Base-by-base conservation (phyloP, 53 echinoderm and acorn worm genomes). In the Holothuria leucospilota region DNA sequence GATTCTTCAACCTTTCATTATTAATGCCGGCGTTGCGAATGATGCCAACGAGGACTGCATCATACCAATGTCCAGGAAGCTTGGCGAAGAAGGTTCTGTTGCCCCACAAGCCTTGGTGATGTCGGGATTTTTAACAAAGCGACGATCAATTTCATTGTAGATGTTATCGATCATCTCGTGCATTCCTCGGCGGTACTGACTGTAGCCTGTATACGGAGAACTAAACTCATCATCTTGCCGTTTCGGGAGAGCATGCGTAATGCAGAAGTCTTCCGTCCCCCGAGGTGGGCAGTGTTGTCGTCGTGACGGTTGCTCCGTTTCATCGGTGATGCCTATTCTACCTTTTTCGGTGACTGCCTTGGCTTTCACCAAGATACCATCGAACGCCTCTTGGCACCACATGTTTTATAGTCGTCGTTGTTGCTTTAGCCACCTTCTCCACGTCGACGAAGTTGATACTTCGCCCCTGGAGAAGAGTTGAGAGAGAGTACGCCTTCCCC, bases 31-130 rank as follows among this genome's bases (percentile, higher is more conserved):
- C 34, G 3, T 34, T 34, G 34, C 2, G 34, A 34, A 34, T 34
- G 64, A 64, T 64, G 64, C 64, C 6, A 64, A 64, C 2, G 64
- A 64, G 64, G 28, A 64, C 64, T 64, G 64, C 64, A 64, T 64
- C 64, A 64, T 64, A 6, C 64, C 64, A 64, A 64, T 64, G 64
- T 64, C 64, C 64, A 64, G 64, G 13, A 64, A 64, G 64, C 64
- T 64, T 64, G 64, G 8, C 64, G 64, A 64, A 64, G 64, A 64
- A 64, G 64, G 64, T 64, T 64, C 64, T 64, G 20, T 64, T 64
- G 64, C 64, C 28, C 64, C 64, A 6, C 64, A 64, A 23, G 64
- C 64, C 64, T 64, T 64, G 8, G 64, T 64, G 64, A 64, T 64
- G 20, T 64, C 64, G 6, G 64, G 64, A 28, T 64, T 64, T 4